Base-by-base conservation (phyloP, 2,113 vertebrate species). In the Plecturocebus donacophilus region DNA sequence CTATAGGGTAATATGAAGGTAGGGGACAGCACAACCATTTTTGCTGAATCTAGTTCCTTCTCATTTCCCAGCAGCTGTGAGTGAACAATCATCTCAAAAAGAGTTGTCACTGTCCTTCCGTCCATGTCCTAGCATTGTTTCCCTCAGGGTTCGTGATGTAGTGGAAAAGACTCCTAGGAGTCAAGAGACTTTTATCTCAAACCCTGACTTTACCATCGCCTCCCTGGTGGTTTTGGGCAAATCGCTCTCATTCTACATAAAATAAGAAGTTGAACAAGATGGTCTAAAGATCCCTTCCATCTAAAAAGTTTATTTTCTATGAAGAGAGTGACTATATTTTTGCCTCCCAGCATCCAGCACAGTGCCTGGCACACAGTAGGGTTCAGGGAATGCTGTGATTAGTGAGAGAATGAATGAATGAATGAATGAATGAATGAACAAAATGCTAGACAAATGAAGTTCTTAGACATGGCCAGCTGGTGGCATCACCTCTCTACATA, bases 401-500 rank as follows among this genome's bases (percentile, higher is more conserved):
- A 58, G 23, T 73, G 52, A 93, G 45, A 32, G 54, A 80, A 52
- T 45, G 38, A 91, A 20, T 30, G 23, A 73, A 40, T 11, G 20
- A n/a, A n/a, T n/a, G n/a, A 47, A 68, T 17, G 25, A 40, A 25
- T n/a, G 23, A 66, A 5, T 4, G 32, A 79, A 73, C 38, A 35
- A 85, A 86, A 58, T 73, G 40, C 66, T 71, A 20, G 38, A 79
- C 77, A 82, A 58, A 42, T 23, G 66, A 91, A 54, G 52, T 83
- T 95, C 83, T 56, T n/a, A 23, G n/a, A 64, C 17, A 21, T 2
- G 25, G 58, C 90, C 91, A 85, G 94, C 21, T 70, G 90, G 95
- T 94, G 96, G 91, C 91, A 94, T 52, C 64, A 42, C 42, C 87
- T 88, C 40, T 87, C n/a, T 70, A 35, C 2, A 56, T 40, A 90